Evolutionary conservation across 2,888 invertebrate genomes (phyloP).

Genomic region (Arrhopalites spinosus): DNA sequence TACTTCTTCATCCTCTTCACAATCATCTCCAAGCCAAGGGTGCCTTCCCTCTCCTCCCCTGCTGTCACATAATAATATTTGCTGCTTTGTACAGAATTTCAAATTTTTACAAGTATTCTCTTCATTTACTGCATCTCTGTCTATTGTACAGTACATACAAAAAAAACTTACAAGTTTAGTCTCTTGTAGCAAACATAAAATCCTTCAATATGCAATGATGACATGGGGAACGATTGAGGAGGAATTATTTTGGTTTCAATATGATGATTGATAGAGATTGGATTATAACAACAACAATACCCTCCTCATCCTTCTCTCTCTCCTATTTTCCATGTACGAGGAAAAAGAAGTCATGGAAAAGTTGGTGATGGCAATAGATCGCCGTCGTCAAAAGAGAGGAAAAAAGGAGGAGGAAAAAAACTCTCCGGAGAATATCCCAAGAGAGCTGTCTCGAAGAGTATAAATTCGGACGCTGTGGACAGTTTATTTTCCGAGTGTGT

Average conservation of each 20-base stretch:
- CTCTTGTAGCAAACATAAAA: background rate
- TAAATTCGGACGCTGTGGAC: constrained; percentile 40
- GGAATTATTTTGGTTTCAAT: constrained; percentile 36
- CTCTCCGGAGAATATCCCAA: constrained; percentile 12
- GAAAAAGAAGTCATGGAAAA: constrained; percentile 5
- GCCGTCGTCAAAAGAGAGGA: constrained; percentile 28
- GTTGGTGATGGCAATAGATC: constrained; percentile 29
- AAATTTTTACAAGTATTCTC: constrained; percentile 18
- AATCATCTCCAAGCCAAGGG: background rate
- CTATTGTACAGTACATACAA: background rate
- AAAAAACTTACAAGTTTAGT: background rate
- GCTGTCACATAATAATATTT: constrained; percentile 22
- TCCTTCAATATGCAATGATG: background rate
- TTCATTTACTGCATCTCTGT: background rate
- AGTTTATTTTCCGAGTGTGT: constrained; percentile 37
- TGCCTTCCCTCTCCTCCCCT: background rate
- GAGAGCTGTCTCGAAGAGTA: constrained; percentile 34
- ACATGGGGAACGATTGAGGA: background rate
- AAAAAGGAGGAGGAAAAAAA: constrained; percentile 1
- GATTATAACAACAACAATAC: constrained; percentile 20
- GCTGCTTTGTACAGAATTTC: background rate
- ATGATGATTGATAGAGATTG: constrained; percentile 42
- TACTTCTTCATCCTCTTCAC: no score
- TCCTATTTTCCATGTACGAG: background rate
- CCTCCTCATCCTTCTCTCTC: no score